Evolutionary conservation across 2,113 vertebrate species (phyloP), one percentile per base, ranked within the genome.

Genomic region (Neopipo cinnamomea): DNA sequence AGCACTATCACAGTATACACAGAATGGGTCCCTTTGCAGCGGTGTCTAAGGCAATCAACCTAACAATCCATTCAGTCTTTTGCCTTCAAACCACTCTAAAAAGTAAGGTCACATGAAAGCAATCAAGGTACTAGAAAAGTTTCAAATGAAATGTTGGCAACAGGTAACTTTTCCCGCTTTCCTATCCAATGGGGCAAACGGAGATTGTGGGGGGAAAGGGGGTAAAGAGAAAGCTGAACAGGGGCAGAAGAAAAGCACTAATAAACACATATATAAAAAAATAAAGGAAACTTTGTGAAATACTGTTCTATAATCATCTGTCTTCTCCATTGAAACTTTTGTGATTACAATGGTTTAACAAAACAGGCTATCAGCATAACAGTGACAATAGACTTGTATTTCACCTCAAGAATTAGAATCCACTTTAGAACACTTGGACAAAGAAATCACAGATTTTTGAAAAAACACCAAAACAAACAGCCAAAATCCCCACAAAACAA

Each of bases 181-280:
- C 24, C 58, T 81, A 82, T 30, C 3, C 37, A 80, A 21, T 12
- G 33, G 47, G 16, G 27, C 22, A 79, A 77, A 74, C 8, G 19
- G 17, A 49, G 21, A 22, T 22, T 35, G 47, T 1, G 5, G 30
- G 12, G 12, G 5, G 15, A 23, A 67, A 31, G 2, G 3, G 3
- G 2, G 3, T 56, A 77, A 93, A 42, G 18, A 86, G 39, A 89
- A 89, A 77, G 27, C 6, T 62, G 67, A 58, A 70, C 17, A 71
- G 14, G 20, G 35, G 41, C 31, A 89, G 50, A 84, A 82, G 21
- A 49, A 49, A 67, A 14, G 5, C 19, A 22, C 11, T 31, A 21
- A 68, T 47, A 37, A 72, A 58, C 4, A 85, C 1, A 74, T n/a
- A 58, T 9, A 58, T 9, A 14, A n/a, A 14, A 78, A 85, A 90